Evolutionary conservation across 2,888 invertebrate species (phyloP), one percentile per base, ranked within the genome.

Genomic region (Physocephala rufipes): DNA sequence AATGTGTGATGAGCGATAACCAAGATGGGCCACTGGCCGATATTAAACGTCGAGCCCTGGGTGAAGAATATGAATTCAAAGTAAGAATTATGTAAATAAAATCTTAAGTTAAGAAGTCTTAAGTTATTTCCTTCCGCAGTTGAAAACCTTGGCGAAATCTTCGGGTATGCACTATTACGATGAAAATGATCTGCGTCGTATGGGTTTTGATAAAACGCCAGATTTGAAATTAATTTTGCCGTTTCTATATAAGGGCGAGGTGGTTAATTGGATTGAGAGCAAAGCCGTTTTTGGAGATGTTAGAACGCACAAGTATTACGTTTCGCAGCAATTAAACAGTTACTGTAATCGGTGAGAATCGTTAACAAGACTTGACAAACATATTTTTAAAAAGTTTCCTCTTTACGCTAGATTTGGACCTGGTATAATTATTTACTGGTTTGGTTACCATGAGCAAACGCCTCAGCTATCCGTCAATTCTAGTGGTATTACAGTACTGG

Each of bases 211-310:
- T 84, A 97, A 97, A 87, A 97, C 97, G 1, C 97, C 97, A 0
- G 97, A 97, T 85, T 90, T 96, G 61, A 96, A 95, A 86, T 87
- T 97, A 67, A 94, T 95, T 83, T 89, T 96, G 26, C 97, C 97
- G 0, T 92, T 96, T 74, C 92, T 94, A 43, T 90, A 95, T 28
- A 92, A 95, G 84, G 95, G 94, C 1, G 90, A 91, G 79, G 90
- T 97, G 30, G 90, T 97, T 0, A 95, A 96, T 84, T 97, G 97
- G 97, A 95, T 97, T 73, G 97, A 97, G 86, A 96, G 97, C 79
- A 97, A 97, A 87, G 97, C 97, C 0, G 89, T 94, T n/a, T 97
- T 97, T 88, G 97, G 95, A 2, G 95, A 95, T 86, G 89, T 90
- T 75, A 91, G 92, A 78, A 90, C 91, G 70, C 97, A 97, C 85